Evolutionary conservation across 2,888 invertebrate species (phyloP), one percentile per base, ranked within the genome.

Genomic region (Drosophila percnosoma): DNA sequence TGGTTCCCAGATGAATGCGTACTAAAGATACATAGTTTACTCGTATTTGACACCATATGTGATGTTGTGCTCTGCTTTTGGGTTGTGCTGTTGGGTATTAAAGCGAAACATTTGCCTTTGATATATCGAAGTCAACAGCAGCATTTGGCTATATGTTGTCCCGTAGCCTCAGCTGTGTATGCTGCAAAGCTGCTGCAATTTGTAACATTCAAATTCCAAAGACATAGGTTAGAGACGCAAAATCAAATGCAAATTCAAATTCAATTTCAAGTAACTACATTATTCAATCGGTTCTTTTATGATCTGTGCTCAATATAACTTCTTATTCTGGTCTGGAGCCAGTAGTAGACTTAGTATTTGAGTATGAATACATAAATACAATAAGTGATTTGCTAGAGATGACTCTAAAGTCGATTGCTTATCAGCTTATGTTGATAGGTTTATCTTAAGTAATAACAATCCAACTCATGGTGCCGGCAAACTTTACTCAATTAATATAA

Each of bases 101-200:
- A 86, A 67, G 61, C 68, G 63, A 74, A 73, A 82, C 84, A 72
- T 73, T 83, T 62, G 69, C 69, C 65, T 53, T 66, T 83, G 82
- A 89, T 77, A 77, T 75, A 89, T 86, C 73, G 80, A 70, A 89
- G 83, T 69, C 79, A 77, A 73, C 70, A 61, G 69, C 63, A 69
- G 51, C 18, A 45, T 66, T 49, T 62, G 49, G 54, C 36, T 29
- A 15, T 40, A 38, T 31, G 21, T 40, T 57, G 33, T 53, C 21
- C 36, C 59, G 15, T n/a, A 40, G 45, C 68, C 75, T 38, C 89
- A 86, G 89, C 82, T 89, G 89, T 33, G 71, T 53, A 58, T 80
- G 87, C 85, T 76, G 66, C 80, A 67, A 84, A 89, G 79, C 69
- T 75, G 71, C 73, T 82, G 58, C 74, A 87, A 81, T 75, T 83